Conservation (phyloP, 2,797 vertebrate genomes). For the Characodon lateralis region DNA sequence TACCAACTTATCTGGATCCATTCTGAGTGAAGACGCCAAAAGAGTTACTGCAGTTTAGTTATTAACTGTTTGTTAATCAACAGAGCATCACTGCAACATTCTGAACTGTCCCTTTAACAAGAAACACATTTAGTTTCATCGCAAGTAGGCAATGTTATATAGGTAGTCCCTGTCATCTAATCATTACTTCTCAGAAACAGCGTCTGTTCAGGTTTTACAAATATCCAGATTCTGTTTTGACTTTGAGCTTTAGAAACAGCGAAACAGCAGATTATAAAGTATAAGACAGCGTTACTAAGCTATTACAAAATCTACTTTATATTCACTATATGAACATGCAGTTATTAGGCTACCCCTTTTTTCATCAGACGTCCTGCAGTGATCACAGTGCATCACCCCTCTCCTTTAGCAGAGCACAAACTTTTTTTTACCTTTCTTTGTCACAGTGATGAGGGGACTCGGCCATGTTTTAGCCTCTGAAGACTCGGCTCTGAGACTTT, state of each 20-base stretch:
- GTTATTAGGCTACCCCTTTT: conserved; percentile 54
- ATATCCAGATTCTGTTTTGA: conserved; percentile 54
- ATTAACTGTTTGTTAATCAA: not conserved
- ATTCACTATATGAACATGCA: conserved; percentile 61
- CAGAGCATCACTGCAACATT: conserved; percentile 26
- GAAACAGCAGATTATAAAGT: conserved; percentile 51
- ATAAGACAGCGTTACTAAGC: conserved; percentile 63
- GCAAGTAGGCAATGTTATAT: conserved; percentile 72
- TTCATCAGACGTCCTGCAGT: conserved; percentile 41
- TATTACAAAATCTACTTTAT: conserved; percentile 56
- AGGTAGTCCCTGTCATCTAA: conserved; percentile 74
- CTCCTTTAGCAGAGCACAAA: conserved; percentile 33
- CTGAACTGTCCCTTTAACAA: conserved; percentile 1
- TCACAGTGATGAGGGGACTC: conserved; percentile 37
- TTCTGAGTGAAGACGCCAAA: not conserved
- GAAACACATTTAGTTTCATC: conserved; percentile 35
- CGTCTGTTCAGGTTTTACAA: conserved; percentile 50
- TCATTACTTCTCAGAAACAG: conserved; percentile 51
- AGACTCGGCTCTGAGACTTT: conserved; percentile 51
- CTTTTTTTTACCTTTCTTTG: conserved; percentile 24
- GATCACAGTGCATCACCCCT: conserved; percentile 15
- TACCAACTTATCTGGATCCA: not conserved
- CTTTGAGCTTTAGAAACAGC: conserved; percentile 50
- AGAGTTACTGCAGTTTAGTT: not conserved
- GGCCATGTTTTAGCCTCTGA: conserved; percentile 33